These are phyloP conservation scores for Leptopilina clavipes DNA, from an alignment of 1,140 invertebrate genomes.

Conservation along the genomic window DNA sequence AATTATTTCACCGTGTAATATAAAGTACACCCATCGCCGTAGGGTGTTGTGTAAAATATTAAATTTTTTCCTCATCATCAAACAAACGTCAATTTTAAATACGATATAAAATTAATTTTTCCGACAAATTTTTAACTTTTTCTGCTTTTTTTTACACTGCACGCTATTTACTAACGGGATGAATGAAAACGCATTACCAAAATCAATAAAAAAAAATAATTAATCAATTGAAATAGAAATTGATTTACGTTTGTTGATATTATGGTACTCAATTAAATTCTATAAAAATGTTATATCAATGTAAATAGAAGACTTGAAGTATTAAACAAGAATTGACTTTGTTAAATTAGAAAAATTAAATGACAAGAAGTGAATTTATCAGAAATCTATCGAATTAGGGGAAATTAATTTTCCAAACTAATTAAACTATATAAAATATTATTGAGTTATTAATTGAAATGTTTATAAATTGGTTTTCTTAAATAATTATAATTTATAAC, in stretches of 20 bases:
- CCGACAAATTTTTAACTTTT: neutral
- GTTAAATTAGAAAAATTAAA: too few species aligned
- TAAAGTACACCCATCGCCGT: neutral
- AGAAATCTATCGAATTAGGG: too few species aligned
- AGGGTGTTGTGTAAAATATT: neutral
- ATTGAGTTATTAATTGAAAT: too few species aligned
- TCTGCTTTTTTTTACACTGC: neutral
- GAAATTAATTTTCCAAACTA: too few species aligned
- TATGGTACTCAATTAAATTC: neutral
- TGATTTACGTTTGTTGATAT: neutral
- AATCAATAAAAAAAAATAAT: neutral
- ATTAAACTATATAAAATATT: too few species aligned
- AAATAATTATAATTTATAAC: too few species aligned
- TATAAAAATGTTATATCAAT: neutral
- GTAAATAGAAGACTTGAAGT: neutral
- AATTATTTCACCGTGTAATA: constrained; percentile 23
- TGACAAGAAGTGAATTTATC: too few species aligned
- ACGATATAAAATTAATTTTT: too few species aligned
- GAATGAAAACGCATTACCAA: constrained; percentile 25
- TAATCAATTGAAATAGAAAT: neutral
- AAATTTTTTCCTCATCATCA: neutral
- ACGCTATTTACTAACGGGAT: neutral
- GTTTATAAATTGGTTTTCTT: too few species aligned
- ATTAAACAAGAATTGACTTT: neutral
- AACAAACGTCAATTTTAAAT: neutral